Base-by-base conservation (phyloP, 2,797 vertebrate genomes). In the Galaxias olidus region DNA sequence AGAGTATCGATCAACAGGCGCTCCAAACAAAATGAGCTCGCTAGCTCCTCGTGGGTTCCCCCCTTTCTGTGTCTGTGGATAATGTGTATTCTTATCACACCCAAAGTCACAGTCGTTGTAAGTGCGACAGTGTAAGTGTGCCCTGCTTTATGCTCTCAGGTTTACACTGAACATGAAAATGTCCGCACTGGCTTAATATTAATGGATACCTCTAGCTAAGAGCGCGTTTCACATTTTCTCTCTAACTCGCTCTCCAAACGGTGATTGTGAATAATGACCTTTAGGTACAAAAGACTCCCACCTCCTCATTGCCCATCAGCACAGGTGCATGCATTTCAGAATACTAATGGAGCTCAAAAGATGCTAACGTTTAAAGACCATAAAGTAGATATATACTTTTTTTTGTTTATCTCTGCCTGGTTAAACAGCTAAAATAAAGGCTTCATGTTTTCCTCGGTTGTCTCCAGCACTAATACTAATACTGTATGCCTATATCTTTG, bases 1-100 rank as follows among this genome's bases (percentile, higher is more conserved):
- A 52, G 49, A 63, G n/a, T 56, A 73, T 72, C 41, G 69, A 78
- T 77, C 68, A 72, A 59, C 63, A 51, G 52, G 54, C 51, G 45
- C 49, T 20, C 14, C 7, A 47, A 9, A 55, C 19, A 10, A 45
- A 54, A 52, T 1, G 50, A 17, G 58, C 61, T 70, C 30, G 51
- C 61, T 45, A 56, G 44, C 58, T 76, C 40, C 42, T 10, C n/a
- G n/a, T n/a, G n/a, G n/a, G n/a, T n/a, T n/a, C n/a, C n/a, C n/a
- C n/a, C n/a, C n/a, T n/a, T n/a, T n/a, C n/a, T n/a, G n/a, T n/a
- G n/a, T n/a, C n/a, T n/a, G n/a, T n/a, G n/a, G n/a, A n/a, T n/a
- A n/a, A n/a, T n/a, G n/a, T n/a, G n/a, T n/a, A n/a, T n/a, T n/a
- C n/a, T n/a, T n/a, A n/a, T n/a, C n/a, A n/a, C n/a, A n/a, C n/a